Evolutionary conservation across 1,140 invertebrate species (phyloP).

Genomic region (Lucilia cuprina): DNA sequence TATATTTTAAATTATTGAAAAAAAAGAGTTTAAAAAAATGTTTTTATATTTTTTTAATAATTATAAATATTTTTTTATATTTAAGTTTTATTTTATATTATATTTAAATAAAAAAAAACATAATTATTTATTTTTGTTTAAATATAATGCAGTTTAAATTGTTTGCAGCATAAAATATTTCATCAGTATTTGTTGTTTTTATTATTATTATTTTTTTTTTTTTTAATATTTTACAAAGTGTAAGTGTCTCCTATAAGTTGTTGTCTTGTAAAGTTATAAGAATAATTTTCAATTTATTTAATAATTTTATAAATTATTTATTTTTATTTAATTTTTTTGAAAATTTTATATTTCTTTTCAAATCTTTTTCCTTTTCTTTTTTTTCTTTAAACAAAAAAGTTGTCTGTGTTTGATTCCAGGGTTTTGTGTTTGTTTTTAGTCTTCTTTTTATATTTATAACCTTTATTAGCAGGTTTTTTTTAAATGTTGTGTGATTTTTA

Average conservation of each 20-base stretch:
- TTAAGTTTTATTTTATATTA: neutral
- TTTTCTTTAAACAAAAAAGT: neutral
- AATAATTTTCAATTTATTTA: neutral
- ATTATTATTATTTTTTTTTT: too few species aligned
- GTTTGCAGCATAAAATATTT: neutral
- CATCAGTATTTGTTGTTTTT: neutral
- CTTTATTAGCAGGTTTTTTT: neutral
- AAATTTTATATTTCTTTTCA: too few species aligned
- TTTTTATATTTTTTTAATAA: neutral
- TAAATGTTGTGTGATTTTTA: neutral
- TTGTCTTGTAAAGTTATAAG: too few species aligned
- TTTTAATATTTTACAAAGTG: too few species aligned
- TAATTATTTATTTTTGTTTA: neutral
- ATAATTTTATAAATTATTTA: slow-evolving; percentile 9
- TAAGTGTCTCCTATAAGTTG: too few species aligned
- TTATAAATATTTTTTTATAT: neutral
- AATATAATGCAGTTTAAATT: neutral
- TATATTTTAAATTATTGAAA: neutral
- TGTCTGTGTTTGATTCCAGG: neutral
- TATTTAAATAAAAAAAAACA: neutral
- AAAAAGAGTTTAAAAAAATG: neutral
- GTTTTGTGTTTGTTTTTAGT: neutral
- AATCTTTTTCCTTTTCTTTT: neutral
- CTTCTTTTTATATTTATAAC: neutral
- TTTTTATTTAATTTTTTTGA: neutral